Evolutionary conservation across 2,888 invertebrate genomes (phyloP), one percentile per base, ranked within the genome.

Genomic region (Drosophila barbarae): DNA sequence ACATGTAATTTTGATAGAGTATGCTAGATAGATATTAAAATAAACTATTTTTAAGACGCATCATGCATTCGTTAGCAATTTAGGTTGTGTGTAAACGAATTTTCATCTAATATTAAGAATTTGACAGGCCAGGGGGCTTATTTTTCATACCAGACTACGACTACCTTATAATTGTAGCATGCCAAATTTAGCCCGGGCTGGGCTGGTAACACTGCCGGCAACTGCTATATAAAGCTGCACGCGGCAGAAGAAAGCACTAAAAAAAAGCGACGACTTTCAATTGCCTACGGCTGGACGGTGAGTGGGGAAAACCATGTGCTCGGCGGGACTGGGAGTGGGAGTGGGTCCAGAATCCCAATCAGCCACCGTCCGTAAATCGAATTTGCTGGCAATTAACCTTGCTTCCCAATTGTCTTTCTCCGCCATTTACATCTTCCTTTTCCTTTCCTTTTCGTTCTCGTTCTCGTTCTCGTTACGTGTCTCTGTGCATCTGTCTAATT

Each of bases 231-330:
- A 56, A 30, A 30, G 13, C 38, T 23, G 41, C 52, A 58, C 57
- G 42, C 41, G 26, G 15, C 32, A 18, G 13, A 36, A 26, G 26
- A 56, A 35, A 26, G 30, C 50, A 26, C 26, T 6, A 26, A 26
- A 10, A 36, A 32, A 56, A 35, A 26, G 30, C 50, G 2, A 50
- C 32, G 23, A 39, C 23, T 15, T 34, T 13, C 7, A 10, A 13
- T 30, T 46, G 34, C 28, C 28, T 13, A 28, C 44, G 44, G 59
- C 55, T 59, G 59, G 59, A 59, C 59, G 58, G 59, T 59, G 32
- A 59, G 59, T 54, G 44, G 21, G 35, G 34, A 3, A 54, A 55
- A 59, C 54, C 59, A 59, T 59, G 59, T 59, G 59, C 59, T 59
- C 51, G 8, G 5, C 21, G 18, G 30, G n/a, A n/a, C 5, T 26